phyloP scores from a whole-genome alignment of 1,140 invertebrate species.

The Scylla paramamosain region DNA sequence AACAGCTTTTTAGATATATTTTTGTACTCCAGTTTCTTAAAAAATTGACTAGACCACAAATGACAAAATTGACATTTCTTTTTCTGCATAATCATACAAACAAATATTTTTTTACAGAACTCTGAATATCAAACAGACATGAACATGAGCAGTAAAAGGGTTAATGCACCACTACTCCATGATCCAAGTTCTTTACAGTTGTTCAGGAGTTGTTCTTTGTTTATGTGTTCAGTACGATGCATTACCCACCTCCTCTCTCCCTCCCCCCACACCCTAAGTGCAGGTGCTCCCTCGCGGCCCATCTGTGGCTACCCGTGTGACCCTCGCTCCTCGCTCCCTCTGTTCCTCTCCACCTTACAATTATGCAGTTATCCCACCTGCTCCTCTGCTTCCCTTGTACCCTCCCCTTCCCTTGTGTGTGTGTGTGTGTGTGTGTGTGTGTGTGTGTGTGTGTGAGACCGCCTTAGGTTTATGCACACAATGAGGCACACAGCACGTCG shows the following conservation, averaged over 20 bases:
- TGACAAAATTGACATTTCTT: no score
- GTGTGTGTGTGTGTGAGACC: not conserved
- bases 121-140: no score
- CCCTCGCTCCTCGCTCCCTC: not conserved
- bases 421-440: slow-evolving; percentile 44
- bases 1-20: no score
- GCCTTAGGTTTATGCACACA: not conserved
- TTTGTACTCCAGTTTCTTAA: no score
- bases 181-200: no score
- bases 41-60: no score
- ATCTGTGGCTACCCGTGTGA: not conserved
- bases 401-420: not conserved
- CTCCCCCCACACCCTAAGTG: not conserved
- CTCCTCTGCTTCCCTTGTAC: not conserved
- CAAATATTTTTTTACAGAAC: no score
- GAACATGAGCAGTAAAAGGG: no score
- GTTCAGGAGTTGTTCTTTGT: not conserved
- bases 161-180: no score
- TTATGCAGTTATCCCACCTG: not conserved
- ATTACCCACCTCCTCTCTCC: not conserved
- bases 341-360: not conserved
- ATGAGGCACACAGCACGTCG: no score
- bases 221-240: not conserved
- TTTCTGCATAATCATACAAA: no score
- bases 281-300: not conserved